phyloP scores from a whole-genome alignment of 2,888 invertebrate genomes.

The Melanotus villosus region DNA sequence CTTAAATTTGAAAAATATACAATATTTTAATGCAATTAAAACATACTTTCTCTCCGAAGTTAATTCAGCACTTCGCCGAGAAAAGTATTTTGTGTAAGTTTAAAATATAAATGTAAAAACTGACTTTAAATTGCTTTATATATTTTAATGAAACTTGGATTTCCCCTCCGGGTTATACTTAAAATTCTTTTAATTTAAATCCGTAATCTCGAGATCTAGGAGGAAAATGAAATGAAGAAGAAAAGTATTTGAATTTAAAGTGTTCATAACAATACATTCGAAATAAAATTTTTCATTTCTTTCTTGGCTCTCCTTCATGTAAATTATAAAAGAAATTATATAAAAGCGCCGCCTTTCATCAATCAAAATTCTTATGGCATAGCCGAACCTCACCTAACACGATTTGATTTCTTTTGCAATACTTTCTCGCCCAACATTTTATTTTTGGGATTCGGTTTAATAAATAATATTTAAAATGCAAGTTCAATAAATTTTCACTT shows the following conservation, averaged over 20 bases:
- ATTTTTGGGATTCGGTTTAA: no score
- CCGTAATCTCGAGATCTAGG: constrained; percentile 53
- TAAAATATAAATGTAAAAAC: constrained; percentile 56
- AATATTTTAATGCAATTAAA: constrained; percentile 63
- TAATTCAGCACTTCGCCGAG: constrained; percentile 54
- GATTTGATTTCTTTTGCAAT: no score
- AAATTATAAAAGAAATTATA: constrained; percentile 36
- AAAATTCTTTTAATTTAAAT: constrained; percentile 59
- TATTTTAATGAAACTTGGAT: constrained; percentile 61
- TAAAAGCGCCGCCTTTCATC: constrained; percentile 20
- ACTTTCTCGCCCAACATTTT: no score
- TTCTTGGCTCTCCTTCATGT: constrained; percentile 32
- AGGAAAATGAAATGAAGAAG: constrained; percentile 52
- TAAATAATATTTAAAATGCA: no score
- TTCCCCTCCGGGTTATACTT: constrained; percentile 57
- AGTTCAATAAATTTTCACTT: no score
- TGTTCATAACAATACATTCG: constrained; percentile 45
- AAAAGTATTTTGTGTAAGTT: constrained; percentile 55
- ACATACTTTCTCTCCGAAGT: constrained; percentile 58
- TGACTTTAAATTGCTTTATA: constrained; percentile 60
- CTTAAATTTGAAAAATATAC: constrained; percentile 59
- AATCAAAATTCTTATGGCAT: constrained; percentile 18
- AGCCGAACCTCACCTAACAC: background rate
- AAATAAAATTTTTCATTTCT: constrained; percentile 36
- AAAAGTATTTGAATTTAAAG: constrained; percentile 47